Evolutionary conservation across 1,140 invertebrate genomes (phyloP).

Genomic region (Campodea augens): DNA sequence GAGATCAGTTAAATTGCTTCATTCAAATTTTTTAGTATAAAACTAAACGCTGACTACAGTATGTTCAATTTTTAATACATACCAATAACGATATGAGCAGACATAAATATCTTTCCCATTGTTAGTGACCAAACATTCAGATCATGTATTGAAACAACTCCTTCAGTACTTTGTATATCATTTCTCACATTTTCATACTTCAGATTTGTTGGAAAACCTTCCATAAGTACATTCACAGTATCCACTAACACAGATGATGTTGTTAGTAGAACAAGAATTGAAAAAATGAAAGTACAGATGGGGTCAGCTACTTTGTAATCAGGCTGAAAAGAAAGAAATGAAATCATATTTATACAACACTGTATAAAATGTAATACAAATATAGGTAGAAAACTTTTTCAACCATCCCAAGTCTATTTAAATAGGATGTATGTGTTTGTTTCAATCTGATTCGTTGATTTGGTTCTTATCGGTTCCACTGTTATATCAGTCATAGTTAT

Average conservation of each 20-base stretch:
- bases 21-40: no score
- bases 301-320: constrained; percentile 62
- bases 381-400: no score
- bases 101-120: constrained; percentile 43
- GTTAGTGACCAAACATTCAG: constrained; percentile 63
- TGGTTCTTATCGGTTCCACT: no score
- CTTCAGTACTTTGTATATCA: constrained; percentile 35
- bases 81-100: constrained; percentile 58
- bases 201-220: constrained; percentile 45
- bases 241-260: constrained; percentile 55
- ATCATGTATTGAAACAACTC: constrained; percentile 55
- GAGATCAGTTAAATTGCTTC: no score
- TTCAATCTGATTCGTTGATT: no score
- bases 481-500: no score
- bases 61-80: constrained; percentile 16
- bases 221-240: constrained; percentile 53
- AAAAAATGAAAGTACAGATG: constrained; percentile 75
- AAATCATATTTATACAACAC: no score
- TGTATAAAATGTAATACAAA: no score
- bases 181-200: constrained; percentile 27
- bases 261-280: constrained; percentile 59
- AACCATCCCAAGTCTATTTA: no score
- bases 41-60: no score
- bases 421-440: no score
- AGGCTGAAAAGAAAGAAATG: constrained; percentile 30